Conservation (phyloP, 2,113 vertebrate species). For the Chlamydotis undulata region DNA sequence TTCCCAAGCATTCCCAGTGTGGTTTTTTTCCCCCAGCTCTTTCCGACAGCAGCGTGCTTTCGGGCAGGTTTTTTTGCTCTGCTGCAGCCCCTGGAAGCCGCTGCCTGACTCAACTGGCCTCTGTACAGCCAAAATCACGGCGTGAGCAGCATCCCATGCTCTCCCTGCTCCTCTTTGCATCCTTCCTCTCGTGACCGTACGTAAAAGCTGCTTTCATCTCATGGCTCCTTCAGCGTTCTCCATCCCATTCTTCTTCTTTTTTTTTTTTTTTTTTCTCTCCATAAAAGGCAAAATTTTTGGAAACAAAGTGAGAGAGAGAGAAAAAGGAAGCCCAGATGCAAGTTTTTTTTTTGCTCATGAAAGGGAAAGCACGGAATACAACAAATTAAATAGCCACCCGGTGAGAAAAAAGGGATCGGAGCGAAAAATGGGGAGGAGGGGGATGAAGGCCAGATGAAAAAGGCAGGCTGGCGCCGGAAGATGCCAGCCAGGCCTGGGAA, state of each 20-base stretch:
- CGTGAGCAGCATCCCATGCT: neutral
- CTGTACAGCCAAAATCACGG: neutral
- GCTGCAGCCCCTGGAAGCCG: neutral
- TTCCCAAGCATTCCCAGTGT: neutral
- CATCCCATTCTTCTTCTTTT: neutral
- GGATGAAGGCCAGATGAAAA: conserved; percentile 52
- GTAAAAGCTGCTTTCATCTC: conserved; percentile 49
- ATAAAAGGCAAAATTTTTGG: neutral
- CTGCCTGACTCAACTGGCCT: neutral
- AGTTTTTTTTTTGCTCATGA: conserved; percentile 12
- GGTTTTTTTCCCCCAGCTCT: neutral
- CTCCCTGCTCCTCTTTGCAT: neutral
- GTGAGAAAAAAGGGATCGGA: conserved; percentile 35
- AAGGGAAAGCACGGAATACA: conserved; percentile 44
- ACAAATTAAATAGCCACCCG: conserved; percentile 62
- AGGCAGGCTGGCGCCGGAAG: neutral
- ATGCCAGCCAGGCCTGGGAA: conserved; percentile 32
- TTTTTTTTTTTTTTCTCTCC: too few species aligned
- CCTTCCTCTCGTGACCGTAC: neutral
- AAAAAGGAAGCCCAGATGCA: neutral
- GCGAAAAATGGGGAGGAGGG: neutral
- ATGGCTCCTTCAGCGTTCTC: neutral
- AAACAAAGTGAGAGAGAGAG: neutral
- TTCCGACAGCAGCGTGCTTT: neutral
- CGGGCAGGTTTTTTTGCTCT: neutral